Evolutionary conservation across 2,888 invertebrate genomes (phyloP).

Genomic region (Cybosia mesomella): DNA sequence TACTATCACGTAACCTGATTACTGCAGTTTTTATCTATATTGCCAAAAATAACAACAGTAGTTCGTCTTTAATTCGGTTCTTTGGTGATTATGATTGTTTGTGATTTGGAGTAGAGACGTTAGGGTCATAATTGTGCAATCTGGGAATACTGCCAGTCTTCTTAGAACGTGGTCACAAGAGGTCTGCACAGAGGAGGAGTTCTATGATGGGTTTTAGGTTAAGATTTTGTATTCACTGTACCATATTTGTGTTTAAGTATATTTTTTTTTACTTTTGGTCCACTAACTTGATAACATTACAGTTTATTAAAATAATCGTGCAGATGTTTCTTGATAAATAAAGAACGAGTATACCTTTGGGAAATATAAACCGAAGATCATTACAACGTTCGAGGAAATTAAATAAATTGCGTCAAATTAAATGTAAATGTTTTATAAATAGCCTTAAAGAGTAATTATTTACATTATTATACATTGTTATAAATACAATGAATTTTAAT

Average conservation of each 20-base stretch:
- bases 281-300: too few relatives aligned
- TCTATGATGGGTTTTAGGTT: too few relatives aligned
- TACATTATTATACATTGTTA: background rate
- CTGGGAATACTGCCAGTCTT: too few relatives aligned
- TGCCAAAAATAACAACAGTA: background rate
- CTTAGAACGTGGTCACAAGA: too few relatives aligned
- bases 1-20: background rate
- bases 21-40: background rate
- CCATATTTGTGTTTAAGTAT: too few relatives aligned
- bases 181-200: too few relatives aligned
- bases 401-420: background rate
- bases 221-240: too few relatives aligned
- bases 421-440: slow-evolving; percentile 1
- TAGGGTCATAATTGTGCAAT: too few relatives aligned
- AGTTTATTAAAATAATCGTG: too few relatives aligned
- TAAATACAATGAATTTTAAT: background rate
- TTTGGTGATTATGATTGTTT: background rate
- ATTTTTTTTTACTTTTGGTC: too few relatives aligned
- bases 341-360: background rate
- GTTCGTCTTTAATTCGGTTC: background rate
- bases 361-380: background rate
- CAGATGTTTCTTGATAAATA: too few relatives aligned
- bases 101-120: too few relatives aligned
- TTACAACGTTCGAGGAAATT: background rate
- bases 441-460: slow-evolving; percentile 1